phyloP scores from a whole-genome alignment of 2,113 vertebrate genomes.

The Colaptes auratus region DNA sequence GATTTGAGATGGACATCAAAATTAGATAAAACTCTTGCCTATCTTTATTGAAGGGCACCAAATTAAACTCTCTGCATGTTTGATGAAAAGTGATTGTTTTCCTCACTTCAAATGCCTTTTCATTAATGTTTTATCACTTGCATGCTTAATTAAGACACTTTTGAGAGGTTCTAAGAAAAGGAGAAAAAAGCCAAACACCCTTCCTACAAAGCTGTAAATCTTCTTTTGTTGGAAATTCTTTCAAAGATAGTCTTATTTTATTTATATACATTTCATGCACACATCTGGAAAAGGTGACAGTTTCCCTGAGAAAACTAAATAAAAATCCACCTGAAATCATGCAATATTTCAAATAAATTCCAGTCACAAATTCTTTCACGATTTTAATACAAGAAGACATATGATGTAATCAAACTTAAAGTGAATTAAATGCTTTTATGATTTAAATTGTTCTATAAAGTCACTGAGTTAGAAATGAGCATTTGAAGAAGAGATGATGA shows the following conservation, averaged over 20 bases:
- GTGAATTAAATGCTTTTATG: slow-evolving; percentile 10
- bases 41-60: slow-evolving; percentile 34
- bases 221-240: background rate
- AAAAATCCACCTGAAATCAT: slow-evolving; percentile 9
- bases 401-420: slow-evolving; percentile 11
- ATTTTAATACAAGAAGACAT: background rate
- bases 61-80: slow-evolving; percentile 60
- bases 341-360: background rate
- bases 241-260: background rate
- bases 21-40: slow-evolving; percentile 53
- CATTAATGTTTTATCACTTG: slow-evolving; percentile 63
- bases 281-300: background rate
- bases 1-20: slow-evolving; percentile 53
- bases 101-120: slow-evolving; percentile 57
- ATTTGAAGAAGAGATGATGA: slow-evolving; percentile 37
- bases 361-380: background rate
- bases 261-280: background rate
- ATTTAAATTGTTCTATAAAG: background rate
- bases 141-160: slow-evolving; percentile 19
- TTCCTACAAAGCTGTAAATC: background rate
- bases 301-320: slow-evolving; percentile 3
- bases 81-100: slow-evolving; percentile 66
- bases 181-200: background rate
- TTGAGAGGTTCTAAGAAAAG: slow-evolving; percentile 11
- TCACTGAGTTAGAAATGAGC: background rate